phyloP scores from a whole-genome alignment of 2,888 invertebrate species.

The Chaetogeoica ovagalla region DNA sequence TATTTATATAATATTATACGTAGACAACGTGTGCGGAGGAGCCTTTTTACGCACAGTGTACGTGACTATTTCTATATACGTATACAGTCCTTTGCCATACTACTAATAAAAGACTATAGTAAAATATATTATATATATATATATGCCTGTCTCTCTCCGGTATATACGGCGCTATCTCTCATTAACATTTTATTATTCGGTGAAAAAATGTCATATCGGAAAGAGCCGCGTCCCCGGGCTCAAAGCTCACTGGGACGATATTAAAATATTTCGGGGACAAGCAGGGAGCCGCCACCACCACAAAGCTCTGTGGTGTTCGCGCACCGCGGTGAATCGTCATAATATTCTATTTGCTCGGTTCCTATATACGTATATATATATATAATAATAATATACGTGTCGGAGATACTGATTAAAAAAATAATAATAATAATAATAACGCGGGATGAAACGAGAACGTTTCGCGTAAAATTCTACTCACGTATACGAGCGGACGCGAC shows the following conservation, averaged over 20 bases:
- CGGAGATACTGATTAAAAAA: constrained; percentile 42
- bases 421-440: constrained; percentile 29
- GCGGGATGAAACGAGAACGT: constrained; percentile 13
- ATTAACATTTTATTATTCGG: constrained; percentile 48
- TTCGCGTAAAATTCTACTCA: constrained; percentile 21
- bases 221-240: not conserved
- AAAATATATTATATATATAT: constrained; percentile 8
- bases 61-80: constrained; percentile 13
- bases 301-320: too few species aligned
- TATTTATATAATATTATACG: not conserved
- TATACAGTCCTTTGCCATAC: not conserved
- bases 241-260: not conserved
- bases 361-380: not conserved
- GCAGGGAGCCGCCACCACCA: not conserved
- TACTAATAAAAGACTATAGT: constrained; percentile 2
- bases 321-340: constrained; percentile 20
- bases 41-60: constrained; percentile 16
- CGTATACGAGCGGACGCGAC: constrained; percentile 16
- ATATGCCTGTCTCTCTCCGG: not conserved
- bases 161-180: not conserved
- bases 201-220: constrained; percentile 32
- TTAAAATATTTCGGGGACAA: constrained; percentile 31
- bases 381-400: not conserved
- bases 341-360: not conserved
- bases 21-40: not conserved